These are phyloP conservation scores for Batillaria attramentaria DNA, from an alignment of 1,140 invertebrate species.

Conservation along the genomic window DNA sequence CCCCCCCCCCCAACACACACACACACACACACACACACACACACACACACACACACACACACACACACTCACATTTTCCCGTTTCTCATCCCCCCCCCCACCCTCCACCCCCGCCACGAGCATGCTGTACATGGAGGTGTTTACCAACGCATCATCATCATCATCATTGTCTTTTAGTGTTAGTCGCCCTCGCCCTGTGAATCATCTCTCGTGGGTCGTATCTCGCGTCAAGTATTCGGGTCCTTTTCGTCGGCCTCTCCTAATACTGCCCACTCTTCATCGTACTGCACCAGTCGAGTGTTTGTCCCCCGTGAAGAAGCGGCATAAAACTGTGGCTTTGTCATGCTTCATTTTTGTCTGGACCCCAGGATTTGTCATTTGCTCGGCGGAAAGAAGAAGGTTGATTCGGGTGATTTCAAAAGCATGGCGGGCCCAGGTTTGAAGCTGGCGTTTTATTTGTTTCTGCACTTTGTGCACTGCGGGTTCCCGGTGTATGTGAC, in stretches of 20 bases:
- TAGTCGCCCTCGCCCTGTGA: not conserved
- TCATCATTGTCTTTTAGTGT: not conserved
- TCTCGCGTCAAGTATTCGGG: not conserved
- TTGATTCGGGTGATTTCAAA: too few relatives aligned
- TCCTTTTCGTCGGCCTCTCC: not conserved
- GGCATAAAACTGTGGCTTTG: not conserved
- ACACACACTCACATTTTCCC: not conserved
- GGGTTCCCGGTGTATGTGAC: too few relatives aligned
- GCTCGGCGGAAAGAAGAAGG: not conserved
- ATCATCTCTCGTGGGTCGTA: not conserved
- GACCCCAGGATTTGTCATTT: not conserved
- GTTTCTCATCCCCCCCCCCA: not conserved
- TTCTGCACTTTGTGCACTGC: too few relatives aligned
- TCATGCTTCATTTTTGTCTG: not conserved
- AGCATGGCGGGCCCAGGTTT: too few relatives aligned
- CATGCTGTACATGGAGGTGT: not conserved
- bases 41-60: not conserved
- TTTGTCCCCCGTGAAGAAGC: not conserved
- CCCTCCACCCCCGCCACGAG: not conserved
- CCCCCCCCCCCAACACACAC: too few relatives aligned
- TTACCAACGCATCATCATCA: not conserved
- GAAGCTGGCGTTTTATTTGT: too few relatives aligned
- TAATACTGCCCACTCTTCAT: not conserved
- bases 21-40: constrained; percentile 3
- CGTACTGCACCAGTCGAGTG: not conserved